Base-by-base conservation (phyloP, 2,888 invertebrate species). In the Heterodera filipjevi region DNA sequence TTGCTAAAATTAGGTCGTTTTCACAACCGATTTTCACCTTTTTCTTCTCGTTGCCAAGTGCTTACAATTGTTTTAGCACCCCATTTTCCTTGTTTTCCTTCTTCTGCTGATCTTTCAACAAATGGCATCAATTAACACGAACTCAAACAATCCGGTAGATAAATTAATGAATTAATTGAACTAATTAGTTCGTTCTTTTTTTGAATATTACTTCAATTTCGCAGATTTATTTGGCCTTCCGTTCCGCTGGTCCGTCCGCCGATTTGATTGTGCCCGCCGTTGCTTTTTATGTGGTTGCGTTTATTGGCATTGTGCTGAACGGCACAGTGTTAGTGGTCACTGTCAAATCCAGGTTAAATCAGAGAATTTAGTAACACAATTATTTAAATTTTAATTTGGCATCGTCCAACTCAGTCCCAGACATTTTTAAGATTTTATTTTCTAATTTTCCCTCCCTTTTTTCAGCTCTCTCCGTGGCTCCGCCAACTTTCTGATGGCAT, bases 401-500 rank as follows among this genome's bases (percentile, higher is more conserved):
- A n/a, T n/a, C n/a, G n/a, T n/a, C n/a, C n/a, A n/a, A n/a, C n/a
- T n/a, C n/a, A n/a, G n/a, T 39, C 8, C 39, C 2, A 39, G 0
- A 12, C 39, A 39, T 39, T 39, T 39, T 39, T 39, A 39, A n/a
- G n/a, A 39, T 39, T 39, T 39, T 39, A 39, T 6, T 39, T 39
- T 39, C 10, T 0, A 39, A 39, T 39, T 39, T 39, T 12, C 39
- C 19, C 10, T 19, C 39, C 39, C 19, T 16, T 19, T 49, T 49
- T 49, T 49, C 59, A 59, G 68, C 8, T 68, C 68, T 35, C 68
- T 68, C 19, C 68, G 68, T 6, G 68, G 68, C 27, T 35, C 33
- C 19, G 68, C 68, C 32, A 68, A 68, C 33, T 68, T 68, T 35
- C 16, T 68, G 68, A 68, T 68, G 68, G 68, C 68, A 32, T 3